Base-by-base conservation (phyloP, 2,888 invertebrate species). In the Amiota minor region DNA sequence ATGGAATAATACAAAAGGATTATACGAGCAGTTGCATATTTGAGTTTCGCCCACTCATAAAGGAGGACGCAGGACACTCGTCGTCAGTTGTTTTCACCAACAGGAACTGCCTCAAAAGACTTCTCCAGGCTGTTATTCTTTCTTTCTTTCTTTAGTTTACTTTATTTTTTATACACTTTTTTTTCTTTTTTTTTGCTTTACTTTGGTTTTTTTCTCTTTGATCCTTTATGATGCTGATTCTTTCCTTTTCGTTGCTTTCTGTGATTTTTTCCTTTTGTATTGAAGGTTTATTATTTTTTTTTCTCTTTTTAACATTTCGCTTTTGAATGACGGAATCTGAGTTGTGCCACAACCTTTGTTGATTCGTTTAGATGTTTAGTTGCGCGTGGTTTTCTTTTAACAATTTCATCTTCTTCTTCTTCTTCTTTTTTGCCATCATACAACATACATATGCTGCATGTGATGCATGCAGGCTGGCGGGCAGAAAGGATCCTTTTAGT, bases 21-120 rank as follows among this genome's bases (percentile, higher is more conserved):
- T 67, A 67, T 49, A 49, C 67, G 67, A 67, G 50, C 50, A 67
- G 67, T 67, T 67, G 67, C 50, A 67, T 67, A 50, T 49, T 11
- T 16, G n/a, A 53, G 14, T 53, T 53, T 12, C 6, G 3, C n/a
- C 14, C 12, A n/a, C 53, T 53, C 53, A 53, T 35, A 35, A 35
- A 35, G 35, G 6, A 35, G 0, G 35, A 35, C 35, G 35, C 2
- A 35, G 35, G 35, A 2, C 35, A 1, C 35, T 6, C 35, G 35
- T 35, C 6, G 6, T 35, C 2, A 35, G 35, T 35, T 35, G 6
- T 35, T 0, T 35, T 35, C 35, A 35, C 35, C 35, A 35, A 8
- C 35, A 2, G 35, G 35, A 59, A 59, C 20, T 18, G 11, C 20
- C 20, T 59, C 1, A 20, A 59, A 20, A 20, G 59, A 6, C 23